These are phyloP conservation scores for Dysidea cf. avara DNA, from an alignment of 37 sponge, comb jelly and placozoan genomes.

Conservation along the genomic window DNA sequence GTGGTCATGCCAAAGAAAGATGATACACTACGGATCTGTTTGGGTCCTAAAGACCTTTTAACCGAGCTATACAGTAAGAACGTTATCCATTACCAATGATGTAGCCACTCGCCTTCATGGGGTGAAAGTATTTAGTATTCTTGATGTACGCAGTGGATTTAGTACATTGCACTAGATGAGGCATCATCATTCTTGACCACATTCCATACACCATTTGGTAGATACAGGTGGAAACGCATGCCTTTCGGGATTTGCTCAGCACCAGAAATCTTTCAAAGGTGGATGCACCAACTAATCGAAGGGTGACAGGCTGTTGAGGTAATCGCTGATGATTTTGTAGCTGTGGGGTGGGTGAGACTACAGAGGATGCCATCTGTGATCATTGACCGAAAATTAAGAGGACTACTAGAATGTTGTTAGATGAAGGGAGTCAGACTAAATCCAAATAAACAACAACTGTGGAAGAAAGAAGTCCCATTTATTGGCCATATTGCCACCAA, in stretches of 20 bases:
- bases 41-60: slow-evolving; percentile 50
- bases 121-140: too few species aligned
- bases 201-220: too few species aligned
- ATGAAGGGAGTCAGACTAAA: slow-evolving; percentile 23
- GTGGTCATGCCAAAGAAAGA: slow-evolving; percentile 28
- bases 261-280: slow-evolving; percentile 46
- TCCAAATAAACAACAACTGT: slow-evolving; percentile 1
- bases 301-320: too few species aligned
- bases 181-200: too few species aligned
- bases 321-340: too few species aligned
- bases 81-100: too few species aligned
- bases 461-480: slow-evolving; percentile 38
- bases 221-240: slow-evolving; percentile 20
- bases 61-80: too few species aligned
- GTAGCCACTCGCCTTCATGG: too few species aligned
- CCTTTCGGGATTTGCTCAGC: slow-evolving; percentile 59
- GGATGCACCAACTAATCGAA: slow-evolving; percentile 28
- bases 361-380: too few species aligned
- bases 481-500: slow-evolving; percentile 48
- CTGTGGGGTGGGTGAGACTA: not conserved
- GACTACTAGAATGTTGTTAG: slow-evolving; percentile 33
- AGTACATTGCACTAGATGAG: too few species aligned
- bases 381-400: slow-evolving; percentile 38
- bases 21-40: slow-evolving; percentile 41
- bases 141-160: too few species aligned